phyloP scores from a whole-genome alignment of 2,888 invertebrate genomes.

The Orchesellides sinensis region DNA sequence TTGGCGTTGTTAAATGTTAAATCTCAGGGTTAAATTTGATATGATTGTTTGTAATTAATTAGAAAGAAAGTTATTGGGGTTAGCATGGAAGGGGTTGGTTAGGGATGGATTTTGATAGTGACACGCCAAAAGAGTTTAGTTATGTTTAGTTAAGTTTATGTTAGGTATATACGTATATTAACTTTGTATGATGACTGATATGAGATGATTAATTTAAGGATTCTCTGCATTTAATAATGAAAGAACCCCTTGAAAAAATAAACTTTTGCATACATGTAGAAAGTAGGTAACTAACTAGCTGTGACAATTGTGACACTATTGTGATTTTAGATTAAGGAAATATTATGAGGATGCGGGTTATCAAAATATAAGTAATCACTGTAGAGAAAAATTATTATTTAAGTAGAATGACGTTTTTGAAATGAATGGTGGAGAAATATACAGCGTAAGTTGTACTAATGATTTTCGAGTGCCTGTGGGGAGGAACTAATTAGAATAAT shows the following conservation, averaged over 20 bases:
- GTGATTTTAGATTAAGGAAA: conserved; percentile 33
- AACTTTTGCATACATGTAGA: not conserved
- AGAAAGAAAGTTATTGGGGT: too few relatives aligned
- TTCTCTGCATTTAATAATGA: conserved; percentile 4
- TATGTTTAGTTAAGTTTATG: not conserved
- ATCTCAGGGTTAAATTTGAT: too few relatives aligned
- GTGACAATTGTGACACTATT: conserved; percentile 49
- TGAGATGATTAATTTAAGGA: not conserved
- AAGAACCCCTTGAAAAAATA: not conserved
- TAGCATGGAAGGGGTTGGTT: too few relatives aligned
- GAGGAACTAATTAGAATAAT: not conserved
- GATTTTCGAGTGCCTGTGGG: not conserved
- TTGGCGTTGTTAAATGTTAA: too few relatives aligned
- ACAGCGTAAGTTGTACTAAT: not conserved
- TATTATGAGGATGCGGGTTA: conserved; percentile 28
- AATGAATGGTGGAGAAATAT: not conserved
- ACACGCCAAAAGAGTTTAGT: not conserved
- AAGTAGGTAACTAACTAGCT: not conserved
- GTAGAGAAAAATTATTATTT: not conserved
- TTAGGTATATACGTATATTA: too few relatives aligned
- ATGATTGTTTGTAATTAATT: too few relatives aligned
- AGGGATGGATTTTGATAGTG: too few relatives aligned
- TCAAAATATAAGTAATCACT: conserved; percentile 5
- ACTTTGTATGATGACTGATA: not conserved
- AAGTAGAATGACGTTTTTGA: not conserved